Percentiles rank a stretch among this genome's conserved stretches.
These are phyloP conservation scores for Apteryx owenii DNA, from an alignment of 2,113 vertebrate species.

Conservation along the genomic window DNA sequence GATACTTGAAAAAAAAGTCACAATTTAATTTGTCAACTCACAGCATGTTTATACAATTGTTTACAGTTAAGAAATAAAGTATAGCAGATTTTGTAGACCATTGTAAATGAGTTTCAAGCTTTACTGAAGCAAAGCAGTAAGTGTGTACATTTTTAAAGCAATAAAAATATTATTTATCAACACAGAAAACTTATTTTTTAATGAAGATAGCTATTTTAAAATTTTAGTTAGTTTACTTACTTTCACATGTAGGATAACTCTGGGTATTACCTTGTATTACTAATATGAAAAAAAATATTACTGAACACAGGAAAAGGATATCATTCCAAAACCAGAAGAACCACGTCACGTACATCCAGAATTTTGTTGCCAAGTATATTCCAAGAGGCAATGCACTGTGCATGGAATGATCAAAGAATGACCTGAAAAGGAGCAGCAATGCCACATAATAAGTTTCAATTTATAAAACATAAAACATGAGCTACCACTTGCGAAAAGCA, in stretches of 20 bases:
- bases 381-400: slow-evolving; percentile 97
- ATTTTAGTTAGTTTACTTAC: background rate
- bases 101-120: background rate
- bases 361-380: slow-evolving; percentile 99
- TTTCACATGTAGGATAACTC: background rate
- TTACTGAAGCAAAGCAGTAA: background rate
- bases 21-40: background rate
- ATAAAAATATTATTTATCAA: background rate
- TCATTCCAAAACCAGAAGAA: slow-evolving; percentile 99
- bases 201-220: background rate
- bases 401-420: slow-evolving; percentile 99
- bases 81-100: background rate
- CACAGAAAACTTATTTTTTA: background rate
- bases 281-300: background rate
- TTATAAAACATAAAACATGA: background rate
- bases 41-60: background rate
- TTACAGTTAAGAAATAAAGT: background rate
- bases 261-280: background rate
- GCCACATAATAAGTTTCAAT: background rate
- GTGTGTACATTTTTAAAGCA: accelerated
- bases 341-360: slow-evolving; percentile 99
- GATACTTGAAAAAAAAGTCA: background rate
- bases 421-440: slow-evolving; percentile 77
- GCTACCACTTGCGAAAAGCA: background rate
- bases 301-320: slow-evolving; percentile 87